Base-by-base conservation (phyloP, 35 echinoderm and acorn worm genomes). In the Acanthaster planci region DNA sequence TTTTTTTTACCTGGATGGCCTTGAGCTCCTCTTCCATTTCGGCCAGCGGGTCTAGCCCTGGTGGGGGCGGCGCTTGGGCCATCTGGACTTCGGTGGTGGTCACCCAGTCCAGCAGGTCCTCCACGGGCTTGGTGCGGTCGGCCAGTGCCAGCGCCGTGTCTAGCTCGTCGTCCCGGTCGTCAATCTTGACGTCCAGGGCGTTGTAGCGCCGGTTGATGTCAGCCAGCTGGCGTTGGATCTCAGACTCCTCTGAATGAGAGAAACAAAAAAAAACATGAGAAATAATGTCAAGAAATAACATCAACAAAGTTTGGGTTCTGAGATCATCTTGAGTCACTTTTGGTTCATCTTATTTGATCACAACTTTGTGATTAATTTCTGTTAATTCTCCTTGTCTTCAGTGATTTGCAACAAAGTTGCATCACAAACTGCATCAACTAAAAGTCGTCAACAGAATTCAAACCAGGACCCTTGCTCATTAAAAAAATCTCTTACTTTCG, bases 131-230 rank as follows among this genome's bases (percentile, higher is more conserved):
- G 77, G 88, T 88, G 60, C 85, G 82, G 50, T 98, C 92, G 2
- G 91, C 90, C 52, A 93, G 77, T 8, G 88, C 88, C 81, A 98
- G 80, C 8, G 92, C 91, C 19, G 81, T 82, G 78, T 98, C 95
- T 26, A 98, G 80, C 47, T 98, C 95, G 53, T 98, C 91, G 39
- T 93, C 91, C 29, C 95, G 87, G 40, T 98, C 95, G 21, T 93
- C 95, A 38, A 98, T 90, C 89, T 91, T 91, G 67, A 59, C 59
- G 47, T 93, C 88, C 26, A 98, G 92, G 77, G 85, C 86, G 19
- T 93, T 87, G 80, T 91, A 98, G 39, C 95, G 88, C 34, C 85
- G 77, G 88, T 98, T 98, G 80, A 94, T 90, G 55, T 91, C 91
- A 40, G 54, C 51, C 22, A 98, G 72, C 80, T 98, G 95, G 36